These are phyloP conservation scores for Magallana ariakensis DNA, from an alignment of 1,140 invertebrate species.

Conservation along the genomic window DNA sequence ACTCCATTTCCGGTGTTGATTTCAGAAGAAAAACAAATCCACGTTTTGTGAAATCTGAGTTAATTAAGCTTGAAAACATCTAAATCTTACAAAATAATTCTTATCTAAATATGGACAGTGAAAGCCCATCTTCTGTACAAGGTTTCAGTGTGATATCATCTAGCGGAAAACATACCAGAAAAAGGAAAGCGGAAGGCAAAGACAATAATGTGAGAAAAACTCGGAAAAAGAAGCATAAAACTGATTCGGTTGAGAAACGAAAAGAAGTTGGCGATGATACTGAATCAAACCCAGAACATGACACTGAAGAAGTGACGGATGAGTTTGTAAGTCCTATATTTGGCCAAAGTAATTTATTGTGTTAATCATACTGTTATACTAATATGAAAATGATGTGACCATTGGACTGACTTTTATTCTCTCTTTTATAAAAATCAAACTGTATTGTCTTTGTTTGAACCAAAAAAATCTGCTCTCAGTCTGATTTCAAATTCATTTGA, in stretches of 20 bases:
- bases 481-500: too few species aligned
- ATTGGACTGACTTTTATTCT: too few species aligned
- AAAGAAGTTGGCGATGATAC: neutral
- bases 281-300: too few species aligned
- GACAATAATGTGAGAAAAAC: neutral
- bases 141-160: neutral
- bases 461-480: too few species aligned
- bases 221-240: neutral
- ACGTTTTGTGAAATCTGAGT: neutral
- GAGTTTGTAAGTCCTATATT: slow-evolving; percentile 49
- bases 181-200: neutral
- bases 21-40: neutral
- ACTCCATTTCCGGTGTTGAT: neutral
- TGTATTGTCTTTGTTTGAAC: too few species aligned
- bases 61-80: too few species aligned
- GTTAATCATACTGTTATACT: too few species aligned
- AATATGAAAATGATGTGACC: too few species aligned
- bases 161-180: neutral
- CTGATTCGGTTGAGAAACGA: neutral
- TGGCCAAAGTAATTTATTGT: too few species aligned
- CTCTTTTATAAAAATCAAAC: too few species aligned
- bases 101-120: neutral
- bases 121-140: neutral
- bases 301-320: slow-evolving; percentile 42
- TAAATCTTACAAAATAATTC: too few species aligned